Evolutionary conservation across 2,113 vertebrate genomes (phyloP), one percentile per base, ranked within the genome.

Genomic region (Neopipo cinnamomea): DNA sequence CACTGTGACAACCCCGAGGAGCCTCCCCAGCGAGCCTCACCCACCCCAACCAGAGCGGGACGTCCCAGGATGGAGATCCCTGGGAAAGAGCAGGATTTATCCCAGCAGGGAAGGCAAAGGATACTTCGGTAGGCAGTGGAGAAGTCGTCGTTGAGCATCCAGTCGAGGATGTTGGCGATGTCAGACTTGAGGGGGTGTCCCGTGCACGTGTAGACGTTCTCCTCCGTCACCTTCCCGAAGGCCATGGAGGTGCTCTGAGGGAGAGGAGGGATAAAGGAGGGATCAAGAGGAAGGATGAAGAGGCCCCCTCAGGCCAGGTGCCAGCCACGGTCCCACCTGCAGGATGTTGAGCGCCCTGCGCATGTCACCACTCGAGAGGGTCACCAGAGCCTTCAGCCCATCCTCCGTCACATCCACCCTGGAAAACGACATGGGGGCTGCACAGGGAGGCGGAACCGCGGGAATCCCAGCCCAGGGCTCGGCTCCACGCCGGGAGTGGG

Each of bases 71-170:
- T 28, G 25, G 50, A 50, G 50, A 50, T 4, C 50, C 25, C 25
- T 14, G 24, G 49, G 24, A 27, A 50, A 50, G 49, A 50, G 49
- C 49, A 8, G 25, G 25, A 27, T 50, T 50, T 50, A 50, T 50
- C 25, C 25, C 8, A 6, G 25, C 25, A 50, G 50, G 50, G 14
- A 50, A 50, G 50, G 50, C 22, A 46, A 97, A 98, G 98, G 99
- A 99, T 99, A 99, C 99, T 98, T 44, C 95, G 98, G 81, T 99
- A 99, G 15, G 99, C 99, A 0, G 98, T 90, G 88, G 98, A 99
- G 85, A 99, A 99, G 95, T 99, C 99, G 92, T 98, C 98, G 97
- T 99, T 99, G 91, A 99, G 97, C 96, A 99, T 99, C 99, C 99
- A 99, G 97, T 99, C 99, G 2, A 99, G 98, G 94, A 99, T 99